phyloP scores from a whole-genome alignment of 1,140 invertebrate genomes.

The Calephelis nemesis region DNA sequence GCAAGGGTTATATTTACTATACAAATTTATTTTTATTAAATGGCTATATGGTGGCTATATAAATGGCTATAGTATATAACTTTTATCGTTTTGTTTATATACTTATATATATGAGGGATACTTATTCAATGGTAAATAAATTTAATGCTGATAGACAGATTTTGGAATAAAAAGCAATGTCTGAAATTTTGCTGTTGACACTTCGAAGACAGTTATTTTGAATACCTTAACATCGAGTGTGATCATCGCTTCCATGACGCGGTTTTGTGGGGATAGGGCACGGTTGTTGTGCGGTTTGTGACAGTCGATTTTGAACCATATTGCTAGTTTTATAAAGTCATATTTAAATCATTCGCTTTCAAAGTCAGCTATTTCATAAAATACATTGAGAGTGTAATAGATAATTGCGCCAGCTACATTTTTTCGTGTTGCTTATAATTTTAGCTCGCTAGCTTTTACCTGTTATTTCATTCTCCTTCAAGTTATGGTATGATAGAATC shows the following conservation, averaged over 20 bases:
- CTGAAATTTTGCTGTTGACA: neutral
- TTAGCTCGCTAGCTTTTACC: constrained; percentile 11
- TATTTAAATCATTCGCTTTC: constrained; percentile 25
- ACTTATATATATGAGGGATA: too few species aligned
- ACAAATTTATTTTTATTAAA: too few species aligned
- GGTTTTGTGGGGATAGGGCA: neutral
- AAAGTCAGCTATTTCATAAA: constrained; percentile 13
- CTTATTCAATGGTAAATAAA: too few species aligned
- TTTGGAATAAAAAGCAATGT: neutral
- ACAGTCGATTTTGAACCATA: constrained; percentile 35
- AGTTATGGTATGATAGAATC: neutral
- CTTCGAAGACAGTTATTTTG: neutral
- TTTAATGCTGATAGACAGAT: too few species aligned
- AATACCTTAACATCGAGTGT: constrained; percentile 5
- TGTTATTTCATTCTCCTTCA: neutral
- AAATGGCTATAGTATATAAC: too few species aligned
- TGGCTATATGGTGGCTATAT: too few species aligned
- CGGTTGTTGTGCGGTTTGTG: constrained; percentile 23
- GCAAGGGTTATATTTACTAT: too few species aligned
- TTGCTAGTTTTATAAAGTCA: constrained; percentile 27
- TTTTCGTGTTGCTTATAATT: neutral
- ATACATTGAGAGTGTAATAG: neutral
- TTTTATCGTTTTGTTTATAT: too few species aligned
- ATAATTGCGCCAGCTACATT: constrained; percentile 6
- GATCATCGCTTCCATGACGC: constrained; percentile 17